Conservation (phyloP, 2,113 vertebrate genomes). For the Zosterops japonicus region DNA sequence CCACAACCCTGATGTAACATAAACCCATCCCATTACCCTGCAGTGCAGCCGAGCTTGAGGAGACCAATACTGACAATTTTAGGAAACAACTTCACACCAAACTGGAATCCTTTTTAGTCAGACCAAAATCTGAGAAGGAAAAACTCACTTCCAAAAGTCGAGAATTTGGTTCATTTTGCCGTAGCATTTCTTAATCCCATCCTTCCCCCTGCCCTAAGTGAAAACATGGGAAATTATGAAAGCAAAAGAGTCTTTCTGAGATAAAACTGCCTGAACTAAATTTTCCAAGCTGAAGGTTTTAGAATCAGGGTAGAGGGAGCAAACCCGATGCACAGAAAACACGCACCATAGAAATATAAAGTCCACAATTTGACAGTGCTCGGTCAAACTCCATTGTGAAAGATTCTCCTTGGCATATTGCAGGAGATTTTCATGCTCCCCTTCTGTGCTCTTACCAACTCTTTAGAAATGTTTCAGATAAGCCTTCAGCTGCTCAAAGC, state of each 20-base stretch:
- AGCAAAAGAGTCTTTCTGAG: not conserved
- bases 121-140: not conserved
- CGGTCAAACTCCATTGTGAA: not conserved
- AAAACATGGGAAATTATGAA: not conserved
- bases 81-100: not conserved
- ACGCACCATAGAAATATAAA: not conserved
- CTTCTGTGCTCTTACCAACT: not conserved
- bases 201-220: no score
- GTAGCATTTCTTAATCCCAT: not conserved
- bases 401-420: not conserved
- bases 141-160: not conserved
- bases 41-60: not conserved
- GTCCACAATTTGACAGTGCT: not conserved
- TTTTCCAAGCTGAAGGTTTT: not conserved
- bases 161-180: not conserved
- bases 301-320: not conserved
- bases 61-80: accelerated
- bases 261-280: not conserved
- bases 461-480: not conserved
- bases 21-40: not conserved
- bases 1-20: not conserved
- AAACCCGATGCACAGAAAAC: not conserved
- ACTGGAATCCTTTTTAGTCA: not conserved
- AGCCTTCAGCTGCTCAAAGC: not conserved
- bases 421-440: not conserved